Evolutionary conservation across 2,888 invertebrate species (phyloP), one percentile per base, ranked within the genome.

Genomic region (Camptogramma bilineatum): DNA sequence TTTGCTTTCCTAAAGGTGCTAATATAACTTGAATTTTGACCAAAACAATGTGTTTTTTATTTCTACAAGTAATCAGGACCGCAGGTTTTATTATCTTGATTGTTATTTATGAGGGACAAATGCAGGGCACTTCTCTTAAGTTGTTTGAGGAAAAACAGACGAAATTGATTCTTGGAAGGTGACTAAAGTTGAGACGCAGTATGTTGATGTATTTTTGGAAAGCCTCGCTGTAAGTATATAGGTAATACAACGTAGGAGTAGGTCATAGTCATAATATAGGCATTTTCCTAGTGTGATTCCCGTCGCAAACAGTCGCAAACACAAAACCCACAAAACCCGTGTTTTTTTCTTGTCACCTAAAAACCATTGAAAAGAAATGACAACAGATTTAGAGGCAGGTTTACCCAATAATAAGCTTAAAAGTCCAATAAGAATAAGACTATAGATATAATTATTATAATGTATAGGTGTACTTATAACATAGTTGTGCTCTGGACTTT

Each of bases 141-240:
- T 65, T 50, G 53, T 50, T 65, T 63, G 58, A 73, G 69, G 69
- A 67, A 63, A 70, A 67, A 10, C n/a, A 58, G 46, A 59, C 42
- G 28, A 31, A 16, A 51, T 46, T 8, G 44, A 5, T 62, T 62
- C 58, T 59, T 53, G 47, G 64, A 69, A 66, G 51, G 52, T 52
- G 31, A 62, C 21, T 31, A 9, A 51, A 50, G 44, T 55, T 55
- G 44, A 55, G 50, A 19, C 54, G 50, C 54, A 55, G 42, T 39
- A 47, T 28, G 18, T 21, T 28, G 17, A 17, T 18, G 47, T 60
- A n/a, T 53, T 56, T 56, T 55, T 48, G 24, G 53, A 18, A 44
- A 52, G 47, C 17, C 4, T 47, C 9, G 8, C 39, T 39, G 7
- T 13, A 34, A 34, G 4, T 24, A n/a, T n/a, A n/a, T n/a, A n/a